Percentiles rank a stretch among this genome's conserved stretches.
phyloP scores from a whole-genome alignment of 2,113 vertebrate species.

The Tetrax tetrax region DNA sequence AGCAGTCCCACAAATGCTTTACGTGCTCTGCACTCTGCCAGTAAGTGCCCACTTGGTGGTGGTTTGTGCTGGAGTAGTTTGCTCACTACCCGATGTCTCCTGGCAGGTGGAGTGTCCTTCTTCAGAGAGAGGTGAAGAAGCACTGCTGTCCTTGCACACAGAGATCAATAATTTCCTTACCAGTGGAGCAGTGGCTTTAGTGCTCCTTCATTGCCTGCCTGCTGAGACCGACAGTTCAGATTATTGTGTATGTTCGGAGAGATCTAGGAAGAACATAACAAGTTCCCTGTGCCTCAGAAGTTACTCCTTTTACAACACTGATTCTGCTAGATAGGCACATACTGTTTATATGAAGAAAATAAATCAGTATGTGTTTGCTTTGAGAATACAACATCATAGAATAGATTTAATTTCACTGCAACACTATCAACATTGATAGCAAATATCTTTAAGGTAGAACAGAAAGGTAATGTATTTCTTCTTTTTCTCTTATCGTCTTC shows the following conservation, averaged over 20 bases:
- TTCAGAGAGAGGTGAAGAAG: background rate
- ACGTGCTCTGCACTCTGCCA: accelerated
- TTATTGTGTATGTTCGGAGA: background rate
- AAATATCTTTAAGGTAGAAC: slow-evolving; percentile 24
- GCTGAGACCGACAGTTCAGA: background rate
- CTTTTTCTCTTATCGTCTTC: background rate
- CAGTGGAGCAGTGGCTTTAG: background rate
- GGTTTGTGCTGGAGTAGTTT: background rate
- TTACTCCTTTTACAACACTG: background rate
- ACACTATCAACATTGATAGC: background rate
- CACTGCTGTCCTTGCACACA: background rate
- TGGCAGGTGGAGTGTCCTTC: background rate
- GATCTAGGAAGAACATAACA: background rate
- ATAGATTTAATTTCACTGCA: slow-evolving; percentile 27
- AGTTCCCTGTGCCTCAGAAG: background rate
- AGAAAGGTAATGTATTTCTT: background rate
- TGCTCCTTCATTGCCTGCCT: background rate
- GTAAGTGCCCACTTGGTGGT: background rate
- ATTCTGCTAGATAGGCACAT: background rate
- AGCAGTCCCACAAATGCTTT: background rate
- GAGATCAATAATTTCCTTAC: background rate
- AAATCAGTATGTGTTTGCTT: background rate
- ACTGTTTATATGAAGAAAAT: background rate
- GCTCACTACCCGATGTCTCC: accelerated
- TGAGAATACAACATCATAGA: background rate